Conservation (phyloP, 2,888 invertebrate species). For the Phaonia tiefii region DNA sequence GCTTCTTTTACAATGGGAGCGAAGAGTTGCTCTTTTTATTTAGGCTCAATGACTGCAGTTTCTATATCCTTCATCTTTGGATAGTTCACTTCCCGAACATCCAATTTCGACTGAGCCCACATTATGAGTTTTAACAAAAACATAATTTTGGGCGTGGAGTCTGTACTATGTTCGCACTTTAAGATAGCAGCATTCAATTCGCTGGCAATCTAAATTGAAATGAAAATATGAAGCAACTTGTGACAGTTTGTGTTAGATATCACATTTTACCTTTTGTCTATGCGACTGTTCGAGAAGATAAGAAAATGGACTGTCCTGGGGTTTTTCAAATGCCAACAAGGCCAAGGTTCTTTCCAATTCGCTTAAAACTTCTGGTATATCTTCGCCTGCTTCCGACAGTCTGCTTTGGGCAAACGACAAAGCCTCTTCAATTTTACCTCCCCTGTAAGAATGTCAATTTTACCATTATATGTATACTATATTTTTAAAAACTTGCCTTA, state of each 20-base stretch:
- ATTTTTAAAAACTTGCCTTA: conserved; percentile 74
- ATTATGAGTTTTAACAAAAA: conserved; percentile 94
- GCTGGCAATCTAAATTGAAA: conserved; percentile 89
- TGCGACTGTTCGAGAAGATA: conserved; percentile 96
- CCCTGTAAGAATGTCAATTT: conserved; percentile 78
- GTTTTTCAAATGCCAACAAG: conserved; percentile 97
- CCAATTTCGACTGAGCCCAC: conserved; percentile 97
- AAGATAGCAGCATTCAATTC: conserved; percentile 98
- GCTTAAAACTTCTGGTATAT: conserved; percentile 84
- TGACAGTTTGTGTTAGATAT: neutral
- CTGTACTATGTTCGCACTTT: conserved; percentile 94
- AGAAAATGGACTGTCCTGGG: conserved; percentile 95
- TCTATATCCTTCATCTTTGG: conserved; percentile 97
- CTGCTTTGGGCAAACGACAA: conserved; percentile 92
- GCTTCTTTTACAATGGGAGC: neutral
- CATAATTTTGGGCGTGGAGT: conserved; percentile 94
- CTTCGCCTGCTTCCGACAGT: conserved; percentile 92
- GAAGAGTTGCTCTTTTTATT: conserved; percentile 67
- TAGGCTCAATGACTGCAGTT: conserved; percentile 87
- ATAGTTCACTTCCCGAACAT: conserved; percentile 96
- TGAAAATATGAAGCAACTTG: conserved; percentile 31
- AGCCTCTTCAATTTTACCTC: conserved; percentile 91
- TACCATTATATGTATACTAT: neutral
- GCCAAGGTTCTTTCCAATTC: conserved; percentile 97
- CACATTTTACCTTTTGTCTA: conserved; percentile 88